Evolutionary conservation across 2,113 vertebrate species (phyloP), one percentile per base, ranked within the genome.

Genomic region (Eurystomus gularis): DNA sequence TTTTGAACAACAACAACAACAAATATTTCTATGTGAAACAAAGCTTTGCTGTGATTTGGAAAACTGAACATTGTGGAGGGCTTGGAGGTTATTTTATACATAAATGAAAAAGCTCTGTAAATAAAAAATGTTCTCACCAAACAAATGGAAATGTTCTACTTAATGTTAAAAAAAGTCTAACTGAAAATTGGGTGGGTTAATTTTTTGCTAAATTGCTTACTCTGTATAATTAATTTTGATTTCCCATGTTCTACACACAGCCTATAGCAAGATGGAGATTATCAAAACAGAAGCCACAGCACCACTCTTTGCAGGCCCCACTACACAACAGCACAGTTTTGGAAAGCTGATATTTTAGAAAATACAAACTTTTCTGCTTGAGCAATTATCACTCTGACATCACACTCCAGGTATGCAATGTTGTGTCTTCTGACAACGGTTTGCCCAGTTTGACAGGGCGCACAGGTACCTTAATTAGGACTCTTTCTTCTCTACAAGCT

Each of bases 381-480:
- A 82, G 68, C 83, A 94, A 68, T 87, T 91, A 76, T 42, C 46
- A 29, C 65, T 72, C 73, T 87, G 94, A 79, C 66, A 93, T 89
- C 78, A 42, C 77, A 31, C 48, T 68, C 49, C 62, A 89, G 84
- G 62, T 80, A 73, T 6, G 17, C 51, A 62, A 11, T 0, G 24
- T 21, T 54, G 62, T 69, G 37, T 26, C 58, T 9, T 72, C 40
- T 94, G 93, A 96, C 73, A 91, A 76, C 31, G 20, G 54, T 62
- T 94, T 92, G 94, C 73, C 88, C 69, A 75, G 35, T 85, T 72
- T 91, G 94, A 92, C 86, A 90, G 76, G n/a, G 61, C 42, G 88
- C 51, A 55, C 40, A 9, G 31, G 60, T 87, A 87, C 69, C 39
- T 69, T 81, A 92, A 87, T 65, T 31, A 78, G 44, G 65, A n/a